Evolutionary conservation across 2,113 vertebrate species (phyloP), one percentile per base, ranked within the genome.

Genomic region (Rhinopomastus cyanomelas): DNA sequence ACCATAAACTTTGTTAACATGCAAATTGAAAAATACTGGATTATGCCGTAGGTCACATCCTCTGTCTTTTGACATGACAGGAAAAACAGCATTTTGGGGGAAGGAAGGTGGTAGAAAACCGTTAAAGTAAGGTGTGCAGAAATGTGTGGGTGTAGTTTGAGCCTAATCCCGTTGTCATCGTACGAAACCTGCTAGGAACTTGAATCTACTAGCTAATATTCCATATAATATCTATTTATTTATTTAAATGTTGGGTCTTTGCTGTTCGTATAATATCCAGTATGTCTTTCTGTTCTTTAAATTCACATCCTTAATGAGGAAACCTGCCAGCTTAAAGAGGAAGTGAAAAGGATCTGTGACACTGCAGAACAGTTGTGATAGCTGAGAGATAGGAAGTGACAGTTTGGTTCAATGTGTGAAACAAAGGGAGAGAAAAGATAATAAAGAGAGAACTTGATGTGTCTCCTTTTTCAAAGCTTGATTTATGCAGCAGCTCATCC

Each of bases 331-430:
- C 75, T 26, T 52, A 78, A 83, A 68, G 57, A 72, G 66, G 8
- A 62, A 44, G 18, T 74, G 72, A 81, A 88, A 65, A 84, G 69
- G 60, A 20, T 80, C 75, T 25, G 56, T 68, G 66, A 81, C 57
- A 55, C 42, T 85, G 87, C 69, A 85, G 86, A 94, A 85, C 49
- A 72, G 55, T 85, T 95, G 85, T 95, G 90, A 91, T 84, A 96
- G 18, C 55, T 44, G 79, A 77, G 62, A 51, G 55, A 56, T 4
- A 79, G 88, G 55, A 89, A 87, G 42, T 92, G 76, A 65, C 76
- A 90, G 53, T 37, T 84, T 91, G 62, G 79, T 93, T 95, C 75
- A 81, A 25, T 71, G 36, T 68, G 59, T 61, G 79, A 95, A 90
- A 91, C 66, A 94, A 86, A 83, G 39, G 21, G n/a, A 91, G 75